phyloP scores from a whole-genome alignment of 1,140 invertebrate species.

The Drosophila eugracilis region DNA sequence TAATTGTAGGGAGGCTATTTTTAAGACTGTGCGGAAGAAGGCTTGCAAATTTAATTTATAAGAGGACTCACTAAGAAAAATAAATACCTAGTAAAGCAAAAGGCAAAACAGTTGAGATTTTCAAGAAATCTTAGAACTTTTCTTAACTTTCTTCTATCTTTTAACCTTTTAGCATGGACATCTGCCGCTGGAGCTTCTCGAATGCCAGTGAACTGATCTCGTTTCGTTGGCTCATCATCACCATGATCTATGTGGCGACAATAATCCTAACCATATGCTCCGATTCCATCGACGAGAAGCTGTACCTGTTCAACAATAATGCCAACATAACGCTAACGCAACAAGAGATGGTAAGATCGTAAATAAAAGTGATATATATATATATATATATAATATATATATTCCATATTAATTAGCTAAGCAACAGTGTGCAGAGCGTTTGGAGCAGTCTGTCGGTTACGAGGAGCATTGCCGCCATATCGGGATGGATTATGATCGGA shows the following conservation, averaged over 20 bases:
- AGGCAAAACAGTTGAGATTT: too few species aligned
- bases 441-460: constrained; percentile 84
- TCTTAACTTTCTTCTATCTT: not conserved
- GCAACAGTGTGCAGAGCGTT: constrained; percentile 75
- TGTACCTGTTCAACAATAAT: constrained; percentile 78
- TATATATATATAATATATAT: not conserved
- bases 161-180: constrained; percentile 73
- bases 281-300: constrained; percentile 80
- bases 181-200: constrained; percentile 81
- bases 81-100: not conserved
- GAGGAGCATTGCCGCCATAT: constrained; percentile 81
- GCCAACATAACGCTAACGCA: constrained; percentile 77
- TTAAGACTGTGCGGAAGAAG: not conserved
- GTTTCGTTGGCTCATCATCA: constrained; percentile 84
- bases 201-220: constrained; percentile 82
- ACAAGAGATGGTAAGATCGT: constrained; percentile 73
- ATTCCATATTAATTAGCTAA: constrained; percentile 43
- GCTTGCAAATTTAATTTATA: not conserved
- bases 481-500: constrained; percentile 84
- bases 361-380: not conserved
- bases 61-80: too few species aligned
- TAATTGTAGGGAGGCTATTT: not conserved
- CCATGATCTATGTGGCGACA: constrained; percentile 85
- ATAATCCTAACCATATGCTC: constrained; percentile 84
- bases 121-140: too few species aligned